Evolutionary conservation across 2,888 invertebrate species (phyloP).

Genomic region (Drosophila fulvimacula): DNA sequence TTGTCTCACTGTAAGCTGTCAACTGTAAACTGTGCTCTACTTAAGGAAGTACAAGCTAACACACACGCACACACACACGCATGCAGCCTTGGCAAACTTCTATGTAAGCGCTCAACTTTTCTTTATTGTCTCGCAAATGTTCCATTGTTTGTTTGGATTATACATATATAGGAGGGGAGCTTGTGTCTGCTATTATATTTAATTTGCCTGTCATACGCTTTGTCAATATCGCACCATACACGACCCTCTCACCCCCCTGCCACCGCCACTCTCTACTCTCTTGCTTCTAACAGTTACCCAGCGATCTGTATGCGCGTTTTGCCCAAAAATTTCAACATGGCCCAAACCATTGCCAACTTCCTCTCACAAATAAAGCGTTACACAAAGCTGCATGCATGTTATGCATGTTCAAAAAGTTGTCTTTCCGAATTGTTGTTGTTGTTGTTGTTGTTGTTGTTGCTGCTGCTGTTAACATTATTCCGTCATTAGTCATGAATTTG

Average conservation of each 20-base stretch:
- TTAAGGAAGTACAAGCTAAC: slow-evolving; percentile 10
- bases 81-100: slow-evolving; percentile 45
- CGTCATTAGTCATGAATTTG: slow-evolving; percentile 68
- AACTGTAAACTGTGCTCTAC: slow-evolving; percentile 28
- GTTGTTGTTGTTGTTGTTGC: slow-evolving; percentile 21
- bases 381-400: slow-evolving; percentile 53
- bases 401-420: slow-evolving; percentile 57
- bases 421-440: slow-evolving; percentile 22
- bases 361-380: slow-evolving; percentile 48
- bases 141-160: slow-evolving; percentile 30
- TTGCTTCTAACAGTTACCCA: slow-evolving; percentile 9
- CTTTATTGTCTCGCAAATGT: slow-evolving; percentile 49
- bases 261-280: neutral
- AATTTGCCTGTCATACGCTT: slow-evolving; percentile 74
- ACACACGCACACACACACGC: slow-evolving; percentile 6
- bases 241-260: neutral
- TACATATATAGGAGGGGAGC: neutral
- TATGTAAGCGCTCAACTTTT: slow-evolving; percentile 57
- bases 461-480: slow-evolving; percentile 55
- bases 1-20: slow-evolving; percentile 36
- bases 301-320: slow-evolving; percentile 32
- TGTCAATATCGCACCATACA: slow-evolving; percentile 67
- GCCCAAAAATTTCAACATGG: slow-evolving; percentile 64
- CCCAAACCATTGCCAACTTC: slow-evolving; percentile 74
- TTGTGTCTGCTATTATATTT: slow-evolving; percentile 66